Evolutionary conservation across 2,797 vertebrate species (phyloP).

Genomic region (Erpetoichthys calabaricus): DNA sequence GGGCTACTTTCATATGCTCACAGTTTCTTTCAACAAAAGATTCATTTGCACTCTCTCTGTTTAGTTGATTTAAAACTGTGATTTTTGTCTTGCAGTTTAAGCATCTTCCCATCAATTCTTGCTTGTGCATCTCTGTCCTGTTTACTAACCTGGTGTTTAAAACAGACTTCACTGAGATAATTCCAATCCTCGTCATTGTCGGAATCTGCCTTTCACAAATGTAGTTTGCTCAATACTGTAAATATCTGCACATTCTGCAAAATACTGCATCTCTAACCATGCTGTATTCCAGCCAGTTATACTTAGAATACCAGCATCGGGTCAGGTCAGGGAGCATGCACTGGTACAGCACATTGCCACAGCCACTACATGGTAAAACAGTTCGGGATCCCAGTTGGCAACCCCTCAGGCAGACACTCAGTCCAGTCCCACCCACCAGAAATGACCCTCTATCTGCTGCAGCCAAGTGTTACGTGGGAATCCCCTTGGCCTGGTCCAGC

Average conservation of each 20-base stretch:
- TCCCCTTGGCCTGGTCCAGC: no score
- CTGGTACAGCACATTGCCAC: no score
- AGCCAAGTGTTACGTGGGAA: no score
- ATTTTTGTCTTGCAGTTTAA: conserved; percentile 1
- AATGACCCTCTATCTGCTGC: no score
- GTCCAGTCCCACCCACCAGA: no score
- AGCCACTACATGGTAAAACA: no score
- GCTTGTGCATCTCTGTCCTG: background rate
- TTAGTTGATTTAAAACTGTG: conserved; percentile 7
- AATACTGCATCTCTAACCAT: background rate
- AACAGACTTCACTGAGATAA: background rate
- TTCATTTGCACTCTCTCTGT: conserved; percentile 1
- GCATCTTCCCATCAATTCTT: conserved; percentile 1
- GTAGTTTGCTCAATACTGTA: conserved; percentile 1
- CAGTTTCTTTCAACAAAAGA: conserved; percentile 1
- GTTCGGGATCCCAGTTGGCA: no score
- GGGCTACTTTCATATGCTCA: conserved; percentile 8
- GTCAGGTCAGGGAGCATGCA: no score
- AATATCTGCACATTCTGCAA: conserved; percentile 6
- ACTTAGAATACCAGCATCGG: background rate
- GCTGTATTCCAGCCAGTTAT: conserved; percentile 3
- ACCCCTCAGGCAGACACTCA: no score
- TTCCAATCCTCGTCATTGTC: conserved; percentile 9
- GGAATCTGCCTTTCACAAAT: conserved; percentile 6
- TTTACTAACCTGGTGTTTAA: conserved; percentile 2